phyloP scores from a whole-genome alignment of 1,140 invertebrate genomes.

The Scaptodrosophila lebanonensis region DNA sequence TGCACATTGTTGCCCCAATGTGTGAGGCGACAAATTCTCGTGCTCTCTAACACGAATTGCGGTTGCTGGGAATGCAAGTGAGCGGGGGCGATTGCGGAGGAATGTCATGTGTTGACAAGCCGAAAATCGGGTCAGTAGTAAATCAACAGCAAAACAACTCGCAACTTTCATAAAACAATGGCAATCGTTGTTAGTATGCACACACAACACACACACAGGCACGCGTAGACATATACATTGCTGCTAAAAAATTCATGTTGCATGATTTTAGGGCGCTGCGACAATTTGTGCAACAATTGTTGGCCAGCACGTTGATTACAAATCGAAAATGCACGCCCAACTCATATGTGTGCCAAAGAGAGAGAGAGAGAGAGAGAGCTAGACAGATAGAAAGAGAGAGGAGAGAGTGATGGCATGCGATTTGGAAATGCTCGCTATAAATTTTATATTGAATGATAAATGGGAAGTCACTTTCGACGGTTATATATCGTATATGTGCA shows the following conservation, averaged over 20 bases:
- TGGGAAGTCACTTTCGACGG: too few species aligned
- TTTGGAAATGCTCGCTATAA: too few species aligned
- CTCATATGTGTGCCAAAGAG: too few species aligned
- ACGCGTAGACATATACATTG: too few species aligned
- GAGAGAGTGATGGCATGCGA: too few species aligned
- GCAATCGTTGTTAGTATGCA: slow-evolving; percentile 60
- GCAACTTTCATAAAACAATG: slow-evolving; percentile 46
- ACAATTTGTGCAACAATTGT: neutral
- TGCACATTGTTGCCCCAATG: slow-evolving; percentile 39
- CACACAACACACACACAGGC: too few species aligned
- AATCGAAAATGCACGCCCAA: slow-evolving; percentile 40
- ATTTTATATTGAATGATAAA: too few species aligned
- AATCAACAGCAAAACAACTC: slow-evolving; percentile 58
- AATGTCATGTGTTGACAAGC: slow-evolving; percentile 58
- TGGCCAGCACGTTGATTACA: slow-evolving; percentile 28
- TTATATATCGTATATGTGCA: too few species aligned
- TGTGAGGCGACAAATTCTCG: slow-evolving; percentile 58
- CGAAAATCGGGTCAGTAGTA: slow-evolving; percentile 68
- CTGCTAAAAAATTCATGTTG: slow-evolving; percentile 62
- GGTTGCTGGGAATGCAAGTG: neutral
- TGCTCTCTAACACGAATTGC: slow-evolving; percentile 22
- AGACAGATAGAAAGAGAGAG: too few species aligned
- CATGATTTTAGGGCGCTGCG: slow-evolving; percentile 43
- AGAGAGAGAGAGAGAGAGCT: too few species aligned
- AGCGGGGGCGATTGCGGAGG: slow-evolving; percentile 1